phyloP scores from a whole-genome alignment of 2,113 vertebrate species.

The Fregetta grallaria region DNA sequence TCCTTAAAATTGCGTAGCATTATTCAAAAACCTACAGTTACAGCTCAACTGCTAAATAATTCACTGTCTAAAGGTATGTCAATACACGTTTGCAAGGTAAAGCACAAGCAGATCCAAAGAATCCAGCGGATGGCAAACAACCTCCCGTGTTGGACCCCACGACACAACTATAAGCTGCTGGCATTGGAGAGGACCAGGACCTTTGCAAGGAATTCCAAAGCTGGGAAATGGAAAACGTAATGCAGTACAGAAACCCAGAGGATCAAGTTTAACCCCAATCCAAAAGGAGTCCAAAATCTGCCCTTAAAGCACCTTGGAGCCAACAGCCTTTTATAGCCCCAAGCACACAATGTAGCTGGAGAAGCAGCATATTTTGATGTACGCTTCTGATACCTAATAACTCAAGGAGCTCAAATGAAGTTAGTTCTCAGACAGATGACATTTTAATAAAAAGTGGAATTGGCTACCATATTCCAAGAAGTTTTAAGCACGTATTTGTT shows the following conservation, averaged over 20 bases:
- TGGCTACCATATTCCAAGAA: background rate
- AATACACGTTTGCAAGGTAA: background rate
- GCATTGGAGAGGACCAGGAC: background rate
- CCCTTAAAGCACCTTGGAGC: background rate
- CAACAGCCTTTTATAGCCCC: background rate
- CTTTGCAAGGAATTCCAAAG: background rate
- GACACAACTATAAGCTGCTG: background rate
- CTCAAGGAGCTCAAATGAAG: background rate
- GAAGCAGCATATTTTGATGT: background rate
- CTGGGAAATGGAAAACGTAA: background rate
- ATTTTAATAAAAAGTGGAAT: background rate
- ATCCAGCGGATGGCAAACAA: background rate
- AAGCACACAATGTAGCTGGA: rapidly evolving
- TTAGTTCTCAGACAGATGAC: background rate
- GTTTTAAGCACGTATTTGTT: background rate
- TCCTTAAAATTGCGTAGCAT: background rate
- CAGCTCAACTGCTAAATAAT: background rate
- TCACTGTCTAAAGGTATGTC: background rate
- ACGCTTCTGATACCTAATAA: background rate
- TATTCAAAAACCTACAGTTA: background rate
- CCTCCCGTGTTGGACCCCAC: background rate
- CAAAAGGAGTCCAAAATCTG: background rate
- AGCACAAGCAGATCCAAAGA: background rate
- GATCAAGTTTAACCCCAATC: background rate
- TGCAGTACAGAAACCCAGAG: background rate